Conservation (phyloP, 2,113 vertebrate species). For the Rhea pennata region DNA sequence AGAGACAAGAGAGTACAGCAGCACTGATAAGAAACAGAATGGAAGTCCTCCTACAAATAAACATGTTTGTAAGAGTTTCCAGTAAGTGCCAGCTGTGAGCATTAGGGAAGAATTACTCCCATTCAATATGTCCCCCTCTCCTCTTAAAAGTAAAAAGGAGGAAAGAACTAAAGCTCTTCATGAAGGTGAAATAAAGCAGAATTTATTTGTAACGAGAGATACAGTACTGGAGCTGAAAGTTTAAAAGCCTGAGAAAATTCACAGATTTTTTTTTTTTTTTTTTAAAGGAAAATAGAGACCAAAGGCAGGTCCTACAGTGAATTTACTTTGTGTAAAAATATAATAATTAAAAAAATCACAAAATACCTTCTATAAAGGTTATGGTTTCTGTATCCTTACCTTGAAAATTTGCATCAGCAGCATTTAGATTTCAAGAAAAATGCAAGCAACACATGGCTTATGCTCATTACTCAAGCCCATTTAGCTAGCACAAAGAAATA, state of each 20-base stretch:
- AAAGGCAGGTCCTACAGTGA: background rate
- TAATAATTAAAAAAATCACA: background rate
- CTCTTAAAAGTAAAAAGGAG: background rate
- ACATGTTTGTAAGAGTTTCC: background rate
- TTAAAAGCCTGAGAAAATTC: background rate
- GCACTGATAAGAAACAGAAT: background rate
- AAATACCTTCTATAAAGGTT: background rate
- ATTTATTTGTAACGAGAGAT: background rate
- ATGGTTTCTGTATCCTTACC: background rate
- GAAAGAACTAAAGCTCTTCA: background rate
- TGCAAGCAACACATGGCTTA: background rate
- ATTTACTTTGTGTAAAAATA: background rate
- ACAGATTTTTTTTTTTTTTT: background rate
- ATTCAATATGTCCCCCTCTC: background rate
- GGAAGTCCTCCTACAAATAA: background rate
- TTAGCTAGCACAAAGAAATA: background rate
- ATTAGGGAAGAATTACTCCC: background rate
- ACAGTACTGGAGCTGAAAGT: background rate
- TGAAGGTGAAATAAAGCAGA: background rate
- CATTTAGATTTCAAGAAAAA: background rate
- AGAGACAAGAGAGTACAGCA: background rate
- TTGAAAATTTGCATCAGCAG: background rate
- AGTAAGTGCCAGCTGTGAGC: background rate
- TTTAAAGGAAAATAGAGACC: background rate
- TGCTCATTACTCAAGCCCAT: accelerated